Base-by-base conservation (phyloP, 92 coral and sea anemone genomes). In the Ricordea florida region DNA sequence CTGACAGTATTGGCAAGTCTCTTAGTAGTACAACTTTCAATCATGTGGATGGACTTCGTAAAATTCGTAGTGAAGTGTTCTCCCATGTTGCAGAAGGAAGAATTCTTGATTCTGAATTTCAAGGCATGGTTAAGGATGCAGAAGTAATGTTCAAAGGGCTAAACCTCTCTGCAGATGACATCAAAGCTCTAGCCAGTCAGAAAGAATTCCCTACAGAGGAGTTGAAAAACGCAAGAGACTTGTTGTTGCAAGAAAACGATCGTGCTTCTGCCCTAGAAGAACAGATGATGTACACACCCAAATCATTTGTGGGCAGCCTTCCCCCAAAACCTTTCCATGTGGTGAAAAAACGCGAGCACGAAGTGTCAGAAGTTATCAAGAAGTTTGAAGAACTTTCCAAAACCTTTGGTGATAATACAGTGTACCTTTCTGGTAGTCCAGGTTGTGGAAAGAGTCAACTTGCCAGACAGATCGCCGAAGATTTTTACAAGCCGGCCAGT, bases 381-480 rank as follows among this genome's bases (percentile, higher is more conserved):
- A n/a, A n/a, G 13, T 44, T 80, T 38, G 48, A 80, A 40, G n/a
- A 80, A 7, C 51, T 80, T 3, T n/a, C n/a, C n/a, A 66, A 50
- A 14, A 51, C 9, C 20, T 31, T 21, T 30, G 60, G 49, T 10
- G 50, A 53, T 18, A 48, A 17, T 29, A 48, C 52, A 46, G 46
- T 53, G 4, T 80, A 69, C 46, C 33, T 80, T 16, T 70, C 80
- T 6, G 85, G 85, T 28, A 61, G 34, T 23, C 65, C 85, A 46
- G 85, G 79, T 15, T 80, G 79, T n/a, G 85, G 85, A 18, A 80
- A 80, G 48, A 80, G 85, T 60, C 85, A 70, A 25, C 46, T 61
- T 59, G 80, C 80, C 29, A 53, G 85, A 48, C 57, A 53, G 76
- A 62, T 80, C 22, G 85, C 79, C 15, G 53, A 80, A 48, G 57